Percentiles rank a stretch among this genome's conserved stretches.
phyloP scores from a whole-genome alignment of 2,888 invertebrate genomes.

The Aelia acuminata region DNA sequence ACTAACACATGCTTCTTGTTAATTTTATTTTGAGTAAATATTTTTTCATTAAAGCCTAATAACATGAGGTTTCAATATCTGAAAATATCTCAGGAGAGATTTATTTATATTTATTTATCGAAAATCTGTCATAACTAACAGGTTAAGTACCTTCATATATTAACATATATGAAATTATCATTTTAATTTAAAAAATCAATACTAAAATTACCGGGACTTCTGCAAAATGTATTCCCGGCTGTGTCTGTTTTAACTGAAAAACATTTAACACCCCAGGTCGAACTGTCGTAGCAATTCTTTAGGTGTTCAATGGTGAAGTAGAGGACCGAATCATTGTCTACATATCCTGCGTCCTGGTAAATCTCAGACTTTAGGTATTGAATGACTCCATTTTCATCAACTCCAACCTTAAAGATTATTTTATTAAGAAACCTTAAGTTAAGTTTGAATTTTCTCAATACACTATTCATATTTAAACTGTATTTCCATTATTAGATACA shows the following conservation, averaged over 20 bases:
- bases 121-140: too few species aligned
- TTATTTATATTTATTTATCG: too few species aligned
- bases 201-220: conserved; percentile 77
- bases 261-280: conserved; percentile 73
- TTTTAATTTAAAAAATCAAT: background rate
- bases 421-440: background rate
- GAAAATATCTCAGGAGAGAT: too few species aligned
- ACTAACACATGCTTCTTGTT: too few species aligned
- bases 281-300: conserved; percentile 74
- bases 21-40: too few species aligned
- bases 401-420: conserved; percentile 69
- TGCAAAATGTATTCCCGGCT: conserved; percentile 78
- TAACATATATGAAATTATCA: background rate
- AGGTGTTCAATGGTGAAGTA: conserved; percentile 27
- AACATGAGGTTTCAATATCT: too few species aligned
- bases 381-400: conserved; percentile 77
- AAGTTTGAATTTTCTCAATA: background rate
- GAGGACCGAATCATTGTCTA: conserved; percentile 63
- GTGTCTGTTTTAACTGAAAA: conserved; percentile 75
- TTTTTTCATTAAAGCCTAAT: too few species aligned
- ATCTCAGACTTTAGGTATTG: conserved; percentile 74
- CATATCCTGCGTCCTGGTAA: conserved; percentile 72
- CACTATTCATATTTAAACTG: background rate
- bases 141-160: too few species aligned
- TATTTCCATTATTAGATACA: background rate